These are phyloP conservation scores for Ditylenchus dipsaci DNA, from an alignment of 1,140 invertebrate genomes.

Conservation along the genomic window DNA sequence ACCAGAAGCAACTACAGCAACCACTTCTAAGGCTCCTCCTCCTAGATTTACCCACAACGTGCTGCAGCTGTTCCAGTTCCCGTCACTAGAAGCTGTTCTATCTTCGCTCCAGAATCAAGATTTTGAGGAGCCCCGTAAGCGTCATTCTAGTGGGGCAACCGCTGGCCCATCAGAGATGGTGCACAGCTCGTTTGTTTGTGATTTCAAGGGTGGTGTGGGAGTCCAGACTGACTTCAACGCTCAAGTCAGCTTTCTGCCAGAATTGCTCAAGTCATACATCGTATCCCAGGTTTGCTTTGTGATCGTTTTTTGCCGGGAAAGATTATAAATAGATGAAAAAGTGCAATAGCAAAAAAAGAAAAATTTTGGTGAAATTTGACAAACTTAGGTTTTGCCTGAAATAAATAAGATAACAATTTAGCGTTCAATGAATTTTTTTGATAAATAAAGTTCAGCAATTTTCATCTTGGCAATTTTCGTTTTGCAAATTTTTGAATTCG, in stretches of 20 bases:
- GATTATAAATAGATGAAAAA: no score
- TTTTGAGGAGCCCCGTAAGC: background rate
- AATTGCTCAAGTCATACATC: slow-evolving; percentile 43
- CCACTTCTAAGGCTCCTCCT: slow-evolving; percentile 9
- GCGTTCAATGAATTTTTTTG: no score
- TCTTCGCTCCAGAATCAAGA: slow-evolving; percentile 37
- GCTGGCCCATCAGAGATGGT: slow-evolving; percentile 16
- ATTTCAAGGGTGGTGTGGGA: slow-evolving; percentile 49
- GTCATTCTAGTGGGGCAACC: no score
- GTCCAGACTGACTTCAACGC: slow-evolving; percentile 56
- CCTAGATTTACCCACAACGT: slow-evolving; percentile 35
- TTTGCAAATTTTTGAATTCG: no score
- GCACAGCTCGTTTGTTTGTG: slow-evolving; percentile 43
- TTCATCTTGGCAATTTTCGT: no score
- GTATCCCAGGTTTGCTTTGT: slow-evolving; percentile 5
- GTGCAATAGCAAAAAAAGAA: no score
- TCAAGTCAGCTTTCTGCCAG: slow-evolving; percentile 52
- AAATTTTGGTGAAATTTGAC: no score
- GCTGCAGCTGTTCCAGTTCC: slow-evolving; percentile 52
- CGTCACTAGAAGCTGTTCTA: slow-evolving; percentile 46
- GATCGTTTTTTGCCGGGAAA: no score
- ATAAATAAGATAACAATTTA: no score
- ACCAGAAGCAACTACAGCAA: background rate
- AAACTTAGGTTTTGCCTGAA: no score
- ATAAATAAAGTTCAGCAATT: no score